Conservation (phyloP, 2,888 invertebrate species). For the Calameuta idolon region DNA sequence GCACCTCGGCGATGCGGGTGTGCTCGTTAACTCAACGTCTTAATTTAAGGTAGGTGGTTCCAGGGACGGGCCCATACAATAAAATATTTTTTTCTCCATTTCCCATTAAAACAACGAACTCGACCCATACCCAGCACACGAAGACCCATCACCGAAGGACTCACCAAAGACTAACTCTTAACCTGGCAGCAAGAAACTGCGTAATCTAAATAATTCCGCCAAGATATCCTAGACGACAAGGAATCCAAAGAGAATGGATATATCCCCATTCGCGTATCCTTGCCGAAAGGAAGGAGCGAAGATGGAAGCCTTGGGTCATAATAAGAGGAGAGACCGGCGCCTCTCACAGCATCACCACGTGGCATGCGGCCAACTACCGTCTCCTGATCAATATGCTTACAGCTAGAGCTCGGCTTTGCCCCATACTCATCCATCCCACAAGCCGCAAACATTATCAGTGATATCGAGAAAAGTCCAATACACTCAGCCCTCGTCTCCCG, state of each 20-base stretch:
- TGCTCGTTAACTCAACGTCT: conserved; percentile 56
- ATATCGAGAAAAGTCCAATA: conserved; percentile 32
- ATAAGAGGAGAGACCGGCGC: conserved; percentile 65
- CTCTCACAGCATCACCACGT: conserved; percentile 65
- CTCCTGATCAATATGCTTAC: conserved; percentile 68
- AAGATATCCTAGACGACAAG: background rate
- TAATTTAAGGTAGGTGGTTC: conserved; percentile 44
- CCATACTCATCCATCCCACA: conserved; percentile 25
- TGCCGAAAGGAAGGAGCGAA: conserved; percentile 35
- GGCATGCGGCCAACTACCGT: conserved; percentile 67
- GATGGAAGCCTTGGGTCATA: conserved; percentile 66
- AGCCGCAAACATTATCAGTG: conserved; percentile 32
- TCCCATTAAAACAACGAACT: too few species aligned
- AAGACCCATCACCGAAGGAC: too few species aligned
- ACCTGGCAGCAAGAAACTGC: too few species aligned
- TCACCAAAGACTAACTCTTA: too few species aligned
- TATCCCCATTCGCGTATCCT: background rate
- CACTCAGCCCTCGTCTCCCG: too few species aligned
- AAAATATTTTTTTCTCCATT: too few species aligned
- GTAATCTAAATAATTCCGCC: too few species aligned
- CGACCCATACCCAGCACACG: too few species aligned
- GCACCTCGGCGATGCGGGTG: conserved; percentile 46
- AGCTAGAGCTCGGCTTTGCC: conserved; percentile 42
- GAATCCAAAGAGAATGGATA: background rate
- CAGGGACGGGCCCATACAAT: conserved; percentile 8